These are phyloP conservation scores for Potorous gilbertii DNA, from an alignment of 2,797 vertebrate species.

Conservation along the genomic window DNA sequence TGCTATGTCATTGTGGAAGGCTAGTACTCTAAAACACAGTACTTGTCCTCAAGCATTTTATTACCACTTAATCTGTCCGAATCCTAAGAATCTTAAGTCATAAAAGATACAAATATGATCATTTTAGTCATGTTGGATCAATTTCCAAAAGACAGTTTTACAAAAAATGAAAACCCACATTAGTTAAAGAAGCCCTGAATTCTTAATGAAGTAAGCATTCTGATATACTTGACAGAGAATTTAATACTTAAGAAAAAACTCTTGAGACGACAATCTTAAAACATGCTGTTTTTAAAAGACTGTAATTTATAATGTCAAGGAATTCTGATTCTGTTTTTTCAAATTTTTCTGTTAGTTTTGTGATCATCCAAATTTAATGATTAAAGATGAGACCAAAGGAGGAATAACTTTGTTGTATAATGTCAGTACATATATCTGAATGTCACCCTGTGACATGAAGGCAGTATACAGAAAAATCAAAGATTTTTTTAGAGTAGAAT, in stretches of 20 bases:
- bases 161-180: background rate
- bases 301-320: background rate
- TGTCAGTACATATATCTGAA: background rate
- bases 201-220: background rate
- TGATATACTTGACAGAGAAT: background rate
- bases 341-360: constrained; percentile 28
- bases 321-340: constrained; percentile 31
- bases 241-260: background rate
- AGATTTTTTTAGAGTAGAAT: background rate
- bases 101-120: constrained; percentile 21
- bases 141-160: constrained; percentile 4
- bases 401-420: background rate
- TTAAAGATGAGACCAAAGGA: background rate
- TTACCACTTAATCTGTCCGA: background rate
- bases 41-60: background rate
- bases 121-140: background rate
- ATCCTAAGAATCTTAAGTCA: constrained; percentile 14
- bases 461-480: background rate
- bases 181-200: background rate
- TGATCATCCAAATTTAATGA: constrained; percentile 5
- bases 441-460: background rate
- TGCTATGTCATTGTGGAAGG: background rate
- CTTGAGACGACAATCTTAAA: background rate
- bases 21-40: background rate
- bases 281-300: background rate